These are phyloP conservation scores for Terrapene triunguis DNA, from an alignment of 2,113 vertebrate genomes.

Conservation along the genomic window DNA sequence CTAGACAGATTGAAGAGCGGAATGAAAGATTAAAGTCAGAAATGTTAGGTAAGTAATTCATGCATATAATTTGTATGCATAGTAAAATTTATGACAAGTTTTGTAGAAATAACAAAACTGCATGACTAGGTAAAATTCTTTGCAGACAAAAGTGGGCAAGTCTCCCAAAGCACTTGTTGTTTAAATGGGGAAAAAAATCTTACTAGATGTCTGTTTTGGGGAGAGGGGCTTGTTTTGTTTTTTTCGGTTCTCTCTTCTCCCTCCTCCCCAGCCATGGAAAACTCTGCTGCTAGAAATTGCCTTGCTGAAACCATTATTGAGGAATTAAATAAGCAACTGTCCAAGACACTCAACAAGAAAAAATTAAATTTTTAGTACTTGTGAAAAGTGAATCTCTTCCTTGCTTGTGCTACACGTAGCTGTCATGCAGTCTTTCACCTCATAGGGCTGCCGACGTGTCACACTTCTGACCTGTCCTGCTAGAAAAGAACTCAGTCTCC, in stretches of 20 bases:
- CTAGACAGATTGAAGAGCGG: conserved; percentile 93
- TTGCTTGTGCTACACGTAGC: not conserved
- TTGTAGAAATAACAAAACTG: not conserved
- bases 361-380: not conserved
- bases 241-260: not conserved
- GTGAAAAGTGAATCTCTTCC: not conserved
- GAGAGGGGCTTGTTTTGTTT: not conserved
- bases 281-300: not conserved
- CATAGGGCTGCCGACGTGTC: not conserved
- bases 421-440: not conserved
- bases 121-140: not conserved
- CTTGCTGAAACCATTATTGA: not conserved
- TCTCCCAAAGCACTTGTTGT: not conserved
- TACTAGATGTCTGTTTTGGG: not conserved
- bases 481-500: not conserved
- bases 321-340: not conserved
- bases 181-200: not conserved
- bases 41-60: conserved; percentile 89
- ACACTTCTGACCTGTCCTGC: not conserved
- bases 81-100: not conserved
- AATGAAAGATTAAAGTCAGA: conserved; percentile 97
- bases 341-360: not conserved
- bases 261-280: not conserved
- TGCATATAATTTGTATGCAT: not conserved
- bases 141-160: not conserved